Conservation (phyloP, 53 echinoderm and acorn worm species). For the Antedon mediterranea region DNA sequence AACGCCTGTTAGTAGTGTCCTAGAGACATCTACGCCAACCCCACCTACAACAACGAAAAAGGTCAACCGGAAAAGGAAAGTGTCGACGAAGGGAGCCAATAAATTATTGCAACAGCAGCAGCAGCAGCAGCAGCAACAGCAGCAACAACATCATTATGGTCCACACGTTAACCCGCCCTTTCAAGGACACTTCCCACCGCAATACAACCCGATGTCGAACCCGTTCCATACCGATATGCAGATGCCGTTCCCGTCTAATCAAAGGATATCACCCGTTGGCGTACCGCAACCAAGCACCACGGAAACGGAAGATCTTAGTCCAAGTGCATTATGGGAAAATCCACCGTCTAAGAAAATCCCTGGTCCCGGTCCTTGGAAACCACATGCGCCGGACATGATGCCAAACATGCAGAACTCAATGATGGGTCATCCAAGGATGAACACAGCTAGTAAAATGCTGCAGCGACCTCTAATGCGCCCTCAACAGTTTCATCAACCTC, state of each 20-base stretch:
- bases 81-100: neutral
- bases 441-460: neutral
- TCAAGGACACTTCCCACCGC: constrained; percentile 50
- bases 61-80: constrained; percentile 7
- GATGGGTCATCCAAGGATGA: neutral
- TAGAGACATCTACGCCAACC: neutral
- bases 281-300: constrained; percentile 53
- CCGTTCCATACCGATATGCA: constrained; percentile 48
- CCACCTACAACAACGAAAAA: constrained; percentile 12
- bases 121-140: constrained; percentile 63
- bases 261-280: constrained; percentile 33
- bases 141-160: constrained; percentile 42
- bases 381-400: constrained; percentile 33
- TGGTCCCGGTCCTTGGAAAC: neutral
- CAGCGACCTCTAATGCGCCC: neutral
- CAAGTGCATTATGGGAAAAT: constrained; percentile 94
- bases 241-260: constrained; percentile 46
- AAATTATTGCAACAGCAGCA: constrained; percentile 68
- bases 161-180: constrained; percentile 44
- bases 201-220: constrained; percentile 15
- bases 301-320: constrained; percentile 97
- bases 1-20: constrained; percentile 1
- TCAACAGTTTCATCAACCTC: neutral
- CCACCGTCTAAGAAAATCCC: constrained; percentile 65
- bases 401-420: constrained; percentile 38